Percentiles rank a stretch among this genome's conserved stretches.
phyloP scores from a whole-genome alignment of 2,888 invertebrate genomes.

The Drymonia ruficornis region DNA sequence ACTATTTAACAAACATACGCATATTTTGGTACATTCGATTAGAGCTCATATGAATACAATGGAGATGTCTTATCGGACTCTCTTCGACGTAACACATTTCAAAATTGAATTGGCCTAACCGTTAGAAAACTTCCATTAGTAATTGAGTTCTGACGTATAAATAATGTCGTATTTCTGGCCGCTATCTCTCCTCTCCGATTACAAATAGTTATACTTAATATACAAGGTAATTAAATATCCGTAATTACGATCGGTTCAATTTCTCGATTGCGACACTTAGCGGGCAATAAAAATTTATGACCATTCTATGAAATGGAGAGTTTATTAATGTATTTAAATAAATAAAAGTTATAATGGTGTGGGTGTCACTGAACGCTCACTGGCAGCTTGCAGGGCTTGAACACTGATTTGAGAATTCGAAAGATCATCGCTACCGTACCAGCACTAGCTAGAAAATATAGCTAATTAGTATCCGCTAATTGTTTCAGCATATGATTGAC shows the following conservation, averaged over 20 bases:
- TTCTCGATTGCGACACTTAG: constrained; percentile 14
- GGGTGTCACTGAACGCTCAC: constrained; percentile 76
- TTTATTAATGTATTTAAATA: constrained; percentile 59
- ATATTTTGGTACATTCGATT: constrained; percentile 56
- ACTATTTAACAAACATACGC: constrained; percentile 49
- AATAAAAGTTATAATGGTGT: constrained; percentile 45
- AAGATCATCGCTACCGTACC: constrained; percentile 34
- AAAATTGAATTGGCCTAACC: constrained; percentile 44
- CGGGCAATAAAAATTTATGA: constrained; percentile 18
- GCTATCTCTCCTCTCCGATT: constrained; percentile 12
- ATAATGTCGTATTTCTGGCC: not conserved
- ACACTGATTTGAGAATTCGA: constrained; percentile 46
- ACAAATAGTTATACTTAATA: constrained; percentile 12
- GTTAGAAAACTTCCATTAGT: constrained; percentile 31
- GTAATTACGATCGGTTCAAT: constrained; percentile 6
- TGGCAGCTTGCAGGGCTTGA: constrained; percentile 36
- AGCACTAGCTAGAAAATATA: constrained; percentile 48
- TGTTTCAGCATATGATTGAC: constrained; percentile 74
- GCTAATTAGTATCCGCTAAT: constrained; percentile 69
- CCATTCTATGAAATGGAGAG: constrained; percentile 58
- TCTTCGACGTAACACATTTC: constrained; percentile 42
- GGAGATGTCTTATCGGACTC: constrained; percentile 54
- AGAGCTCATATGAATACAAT: constrained; percentile 71
- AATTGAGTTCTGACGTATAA: constrained; percentile 11
- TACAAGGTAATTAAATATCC: constrained; percentile 9